phyloP scores from a whole-genome alignment of 2,888 invertebrate genomes.

The Pristionchus fissidentatus region DNA sequence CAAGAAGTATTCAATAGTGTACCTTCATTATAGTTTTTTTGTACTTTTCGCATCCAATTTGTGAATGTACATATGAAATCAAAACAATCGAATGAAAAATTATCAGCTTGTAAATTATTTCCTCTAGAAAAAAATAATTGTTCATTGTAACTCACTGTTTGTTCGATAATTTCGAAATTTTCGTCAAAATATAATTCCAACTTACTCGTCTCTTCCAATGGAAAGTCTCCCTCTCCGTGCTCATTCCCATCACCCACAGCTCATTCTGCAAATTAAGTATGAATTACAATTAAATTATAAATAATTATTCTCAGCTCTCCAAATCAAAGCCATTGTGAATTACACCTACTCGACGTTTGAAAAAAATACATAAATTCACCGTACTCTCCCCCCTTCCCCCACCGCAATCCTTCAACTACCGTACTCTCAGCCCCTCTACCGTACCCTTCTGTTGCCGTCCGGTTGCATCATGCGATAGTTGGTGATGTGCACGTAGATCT shows the following conservation, averaged over 20 bases:
- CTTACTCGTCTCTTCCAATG: background rate
- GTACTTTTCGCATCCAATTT: no score
- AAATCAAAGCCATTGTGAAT: no score
- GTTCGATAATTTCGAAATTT: no score
- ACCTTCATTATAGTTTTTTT: no score
- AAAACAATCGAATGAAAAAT: no score
- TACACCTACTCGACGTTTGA: background rate
- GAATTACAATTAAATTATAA: no score
- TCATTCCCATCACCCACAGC: constrained; percentile 32
- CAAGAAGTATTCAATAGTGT: no score
- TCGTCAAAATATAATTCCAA: background rate
- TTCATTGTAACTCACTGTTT: no score
- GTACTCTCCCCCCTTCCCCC: background rate
- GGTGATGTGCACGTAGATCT: constrained; percentile 33
- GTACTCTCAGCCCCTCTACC: background rate
- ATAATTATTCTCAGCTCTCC: no score
- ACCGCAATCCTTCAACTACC: background rate
- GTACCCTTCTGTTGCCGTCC: background rate
- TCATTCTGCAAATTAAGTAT: background rate
- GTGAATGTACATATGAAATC: no score
- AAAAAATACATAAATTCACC: background rate
- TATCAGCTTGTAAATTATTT: background rate
- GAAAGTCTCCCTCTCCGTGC: background rate
- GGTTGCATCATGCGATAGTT: background rate
- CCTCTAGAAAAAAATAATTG: background rate